These are phyloP conservation scores for Augochlorella aurata DNA, from an alignment of 2,888 invertebrate species.

Conservation along the genomic window DNA sequence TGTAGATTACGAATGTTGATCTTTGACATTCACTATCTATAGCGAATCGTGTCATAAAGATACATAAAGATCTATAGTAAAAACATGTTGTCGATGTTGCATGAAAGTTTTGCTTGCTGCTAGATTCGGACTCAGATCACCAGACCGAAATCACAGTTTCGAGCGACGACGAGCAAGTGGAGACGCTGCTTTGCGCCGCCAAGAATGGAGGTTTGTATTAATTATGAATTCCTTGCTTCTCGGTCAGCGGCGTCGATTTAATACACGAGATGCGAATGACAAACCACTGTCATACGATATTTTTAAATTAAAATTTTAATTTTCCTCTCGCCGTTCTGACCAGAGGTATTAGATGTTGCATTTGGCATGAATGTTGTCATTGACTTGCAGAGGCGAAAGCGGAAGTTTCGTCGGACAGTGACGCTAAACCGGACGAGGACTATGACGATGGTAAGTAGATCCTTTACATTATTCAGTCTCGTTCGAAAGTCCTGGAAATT, in stretches of 20 bases:
- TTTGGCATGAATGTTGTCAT: conserved; percentile 67
- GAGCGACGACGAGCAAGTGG: conserved; percentile 79
- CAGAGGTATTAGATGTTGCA: conserved; percentile 48
- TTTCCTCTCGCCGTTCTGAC: not conserved
- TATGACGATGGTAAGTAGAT: conserved; percentile 75
- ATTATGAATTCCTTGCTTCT: not conserved
- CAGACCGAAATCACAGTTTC: conserved; percentile 77
- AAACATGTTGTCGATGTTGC: conserved; percentile 54
- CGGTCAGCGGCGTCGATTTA: not conserved
- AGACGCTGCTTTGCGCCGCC: conserved; percentile 78
- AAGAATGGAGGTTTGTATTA: conserved; percentile 83
- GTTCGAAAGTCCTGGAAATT: conserved; percentile 5
- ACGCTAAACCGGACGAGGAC: conserved; percentile 76
- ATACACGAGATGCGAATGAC: not conserved
- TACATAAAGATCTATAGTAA: no score
- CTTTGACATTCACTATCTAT: no score
- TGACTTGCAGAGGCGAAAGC: conserved; percentile 78
- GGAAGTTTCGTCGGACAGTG: conserved; percentile 79
- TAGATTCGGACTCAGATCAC: conserved; percentile 83
- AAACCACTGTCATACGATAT: not conserved
- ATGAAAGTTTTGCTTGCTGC: conserved; percentile 72
- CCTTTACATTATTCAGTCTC: not conserved
- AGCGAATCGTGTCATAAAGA: no score
- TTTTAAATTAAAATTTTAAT: not conserved
- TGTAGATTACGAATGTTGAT: no score